Evolutionary conservation across 1,140 invertebrate species (phyloP).

Genomic region (Thaumatotibia leucotreta): DNA sequence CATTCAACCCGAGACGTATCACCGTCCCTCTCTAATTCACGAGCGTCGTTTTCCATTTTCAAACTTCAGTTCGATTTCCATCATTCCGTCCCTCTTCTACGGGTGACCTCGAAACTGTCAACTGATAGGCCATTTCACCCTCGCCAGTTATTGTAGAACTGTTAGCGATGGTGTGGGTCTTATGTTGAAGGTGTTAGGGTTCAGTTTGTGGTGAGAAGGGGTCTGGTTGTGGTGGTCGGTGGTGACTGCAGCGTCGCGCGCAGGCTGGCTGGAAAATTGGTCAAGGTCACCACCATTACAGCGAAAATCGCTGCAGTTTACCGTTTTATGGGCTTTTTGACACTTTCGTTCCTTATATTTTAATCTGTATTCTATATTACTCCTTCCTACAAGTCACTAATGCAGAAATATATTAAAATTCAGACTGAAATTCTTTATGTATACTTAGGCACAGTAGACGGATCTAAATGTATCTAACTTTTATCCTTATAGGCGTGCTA

Average conservation of each 20-base stretch:
- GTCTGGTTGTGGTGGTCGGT: conserved; percentile 19
- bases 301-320: background rate
- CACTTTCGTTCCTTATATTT: too few species aligned
- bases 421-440: too few species aligned
- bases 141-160: background rate
- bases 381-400: too few species aligned
- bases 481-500: too few species aligned
- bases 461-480: too few species aligned
- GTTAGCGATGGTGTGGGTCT: background rate
- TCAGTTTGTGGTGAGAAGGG: background rate
- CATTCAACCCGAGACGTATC: conserved; percentile 1
- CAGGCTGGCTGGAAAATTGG: conserved; percentile 36
- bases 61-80: conserved; percentile 12
- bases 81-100: background rate
- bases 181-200: background rate
- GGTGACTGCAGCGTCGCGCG: conserved; percentile 32
- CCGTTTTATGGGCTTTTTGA: background rate
- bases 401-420: too few species aligned
- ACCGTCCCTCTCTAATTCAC: conserved; percentile 3
- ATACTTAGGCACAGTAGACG: too few species aligned
- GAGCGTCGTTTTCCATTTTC: background rate
- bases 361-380: too few species aligned
- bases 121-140: conserved; percentile 9
- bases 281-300: conserved; percentile 28
- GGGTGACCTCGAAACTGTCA: conserved; percentile 7